Evolutionary conservation across 2,888 invertebrate species (phyloP), one percentile per base, ranked within the genome.

Genomic region (Tetragonisca angustula): DNA sequence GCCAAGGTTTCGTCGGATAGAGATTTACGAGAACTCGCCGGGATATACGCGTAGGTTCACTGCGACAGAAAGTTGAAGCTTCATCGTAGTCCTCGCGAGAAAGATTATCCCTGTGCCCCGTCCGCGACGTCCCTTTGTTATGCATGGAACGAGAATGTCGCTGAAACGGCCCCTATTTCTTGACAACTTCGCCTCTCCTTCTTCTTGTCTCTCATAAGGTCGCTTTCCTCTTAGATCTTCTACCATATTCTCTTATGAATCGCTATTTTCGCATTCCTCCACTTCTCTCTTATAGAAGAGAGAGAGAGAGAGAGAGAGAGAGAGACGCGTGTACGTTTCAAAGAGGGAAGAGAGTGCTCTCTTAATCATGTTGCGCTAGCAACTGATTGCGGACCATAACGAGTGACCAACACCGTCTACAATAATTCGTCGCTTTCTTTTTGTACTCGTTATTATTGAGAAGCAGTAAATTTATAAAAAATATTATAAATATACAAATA

Each of bases 111-210:
- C 61, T 62, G 49, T 61, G 76, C 76, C 79, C 24, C 65, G 24
- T 62, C 24, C 65, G 32, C 68, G 62, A 49, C 69, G 61, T 73
- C 65, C 79, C 84, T 80, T 84, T 85, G 84, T 85, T 85, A 85
- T 80, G 84, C 85, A 75, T 74, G 84, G 74, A 80, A 84, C 73
- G 80, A 77, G 80, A 71, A 64, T 32, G 32, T 32, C 84, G 73
- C 70, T 80, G 75, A 85, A 80, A 84, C 80, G 80, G 64, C 49
- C 80, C 36, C 84, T 80, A 85, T 84, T 84, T 74, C 80, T 84
- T 11, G 65, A 80, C 80, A 77, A 85, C n/a, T n/a, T 85, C 84
- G 84, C 73, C 76, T 75, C 70, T 65, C 59, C 79, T 85, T 74
- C 71, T 71, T 74, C 71, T 71, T 67, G 71, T 68, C 75, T 74